phyloP scores from a whole-genome alignment of 1,140 invertebrate genomes.

The Heliconius himera region DNA sequence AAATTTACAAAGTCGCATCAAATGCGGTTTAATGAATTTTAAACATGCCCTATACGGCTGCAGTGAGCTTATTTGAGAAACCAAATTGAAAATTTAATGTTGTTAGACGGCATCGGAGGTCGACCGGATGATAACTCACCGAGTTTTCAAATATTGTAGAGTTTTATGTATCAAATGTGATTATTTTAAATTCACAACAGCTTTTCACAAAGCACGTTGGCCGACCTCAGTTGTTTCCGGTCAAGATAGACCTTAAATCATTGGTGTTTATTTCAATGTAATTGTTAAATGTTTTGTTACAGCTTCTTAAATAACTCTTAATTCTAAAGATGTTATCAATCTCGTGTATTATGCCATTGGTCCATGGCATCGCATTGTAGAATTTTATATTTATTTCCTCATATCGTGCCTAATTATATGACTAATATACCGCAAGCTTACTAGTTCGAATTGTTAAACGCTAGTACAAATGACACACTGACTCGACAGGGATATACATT shows the following conservation, averaged over 20 bases:
- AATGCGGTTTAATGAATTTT: slow-evolving; percentile 62
- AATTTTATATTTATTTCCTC: slow-evolving; percentile 46
- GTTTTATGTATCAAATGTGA: neutral
- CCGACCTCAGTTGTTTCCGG: slow-evolving; percentile 33
- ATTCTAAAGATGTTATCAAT: neutral
- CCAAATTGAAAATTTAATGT: slow-evolving; percentile 40
- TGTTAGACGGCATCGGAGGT: slow-evolving; percentile 29
- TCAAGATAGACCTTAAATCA: slow-evolving; percentile 36
- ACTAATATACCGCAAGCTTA: slow-evolving; percentile 53
- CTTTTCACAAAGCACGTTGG: neutral
- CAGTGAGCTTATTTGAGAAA: slow-evolving; percentile 64
- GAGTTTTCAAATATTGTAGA: neutral
- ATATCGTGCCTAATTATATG: slow-evolving; percentile 62
- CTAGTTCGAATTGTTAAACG: slow-evolving; percentile 64
- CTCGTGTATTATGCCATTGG: neutral
- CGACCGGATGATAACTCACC: neutral
- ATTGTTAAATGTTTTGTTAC: slow-evolving; percentile 46
- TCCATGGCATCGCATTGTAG: slow-evolving; percentile 27
- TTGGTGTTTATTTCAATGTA: slow-evolving; percentile 35
- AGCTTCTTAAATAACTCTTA: slow-evolving; percentile 41
- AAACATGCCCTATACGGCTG: slow-evolving; percentile 59
- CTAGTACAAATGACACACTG: slow-evolving; percentile 77
- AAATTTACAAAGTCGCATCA: slow-evolving; percentile 73
- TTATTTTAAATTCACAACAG: neutral
- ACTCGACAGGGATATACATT: slow-evolving; percentile 76